Conservation (phyloP, 2,113 vertebrate genomes). For the Poeciliopsis retropinna region DNA sequence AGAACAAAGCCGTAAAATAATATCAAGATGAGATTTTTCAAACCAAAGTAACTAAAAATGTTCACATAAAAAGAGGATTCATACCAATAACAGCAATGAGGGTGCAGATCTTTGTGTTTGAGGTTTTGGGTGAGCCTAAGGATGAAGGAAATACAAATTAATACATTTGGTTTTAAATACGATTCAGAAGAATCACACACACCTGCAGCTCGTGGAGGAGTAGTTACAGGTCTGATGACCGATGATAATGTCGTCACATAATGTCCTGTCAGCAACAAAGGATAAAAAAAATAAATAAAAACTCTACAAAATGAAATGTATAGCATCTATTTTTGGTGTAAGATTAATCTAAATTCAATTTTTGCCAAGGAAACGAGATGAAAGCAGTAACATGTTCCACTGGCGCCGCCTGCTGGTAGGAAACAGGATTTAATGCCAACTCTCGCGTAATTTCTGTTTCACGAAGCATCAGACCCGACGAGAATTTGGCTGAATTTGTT, state of each 20-base stretch:
- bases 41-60: not conserved
- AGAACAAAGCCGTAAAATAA: not conserved
- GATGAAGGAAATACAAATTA: not conserved
- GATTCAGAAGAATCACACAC: not conserved
- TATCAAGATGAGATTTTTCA: not conserved
- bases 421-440: not conserved
- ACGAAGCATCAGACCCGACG: not conserved
- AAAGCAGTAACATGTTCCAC: not conserved
- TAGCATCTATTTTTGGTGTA: not conserved
- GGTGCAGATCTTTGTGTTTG: not conserved
- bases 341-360: not conserved
- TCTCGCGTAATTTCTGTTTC: not conserved
- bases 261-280: slow-evolving; percentile 7
- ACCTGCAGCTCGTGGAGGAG: slow-evolving; percentile 54
- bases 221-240: not conserved
- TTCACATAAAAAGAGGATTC: not conserved
- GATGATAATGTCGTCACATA: not conserved
- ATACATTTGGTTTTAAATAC: not conserved
- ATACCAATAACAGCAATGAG: slow-evolving; percentile 45
- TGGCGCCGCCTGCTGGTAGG: slow-evolving; percentile 26
- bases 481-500: not conserved
- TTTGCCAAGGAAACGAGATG: not conserved
- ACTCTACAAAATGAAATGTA: not conserved
- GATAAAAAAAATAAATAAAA: not conserved
- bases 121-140: not conserved